phyloP scores from a whole-genome alignment of 2,797 vertebrate species.

The Poeciliopsis presidionis region DNA sequence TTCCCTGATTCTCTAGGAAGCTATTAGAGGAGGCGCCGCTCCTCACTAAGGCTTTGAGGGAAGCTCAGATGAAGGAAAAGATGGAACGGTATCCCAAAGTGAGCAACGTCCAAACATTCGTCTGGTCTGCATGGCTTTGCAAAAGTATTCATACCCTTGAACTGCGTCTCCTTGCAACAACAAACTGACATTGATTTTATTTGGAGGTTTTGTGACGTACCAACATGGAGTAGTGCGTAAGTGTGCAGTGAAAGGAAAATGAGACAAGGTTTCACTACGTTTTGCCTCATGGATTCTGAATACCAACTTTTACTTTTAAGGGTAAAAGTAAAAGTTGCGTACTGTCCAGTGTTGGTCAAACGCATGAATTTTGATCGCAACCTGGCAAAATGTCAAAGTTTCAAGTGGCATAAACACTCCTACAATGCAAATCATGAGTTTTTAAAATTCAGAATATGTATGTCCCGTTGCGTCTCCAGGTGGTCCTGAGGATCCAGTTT shows the following conservation, averaged over 20 bases:
- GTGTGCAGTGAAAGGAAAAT: background rate
- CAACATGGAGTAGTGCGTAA: background rate
- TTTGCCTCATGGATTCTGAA: no score
- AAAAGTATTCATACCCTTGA: background rate
- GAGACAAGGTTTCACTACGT: background rate
- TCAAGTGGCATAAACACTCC: background rate
- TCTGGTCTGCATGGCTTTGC: background rate
- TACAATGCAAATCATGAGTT: background rate
- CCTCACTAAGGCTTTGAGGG: conserved; percentile 87
- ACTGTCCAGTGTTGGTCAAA: background rate
- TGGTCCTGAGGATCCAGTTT: conserved; percentile 91
- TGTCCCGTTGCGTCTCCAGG: conserved; percentile 76
- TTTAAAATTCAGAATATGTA: background rate
- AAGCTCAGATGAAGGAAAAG: conserved; percentile 88
- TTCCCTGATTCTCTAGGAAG: conserved; percentile 76
- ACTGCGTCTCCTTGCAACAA: background rate
- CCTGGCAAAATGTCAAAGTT: background rate
- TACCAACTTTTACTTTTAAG: no score
- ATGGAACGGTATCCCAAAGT: conserved; percentile 93
- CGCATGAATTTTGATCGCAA: background rate
- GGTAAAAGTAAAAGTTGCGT: background rate
- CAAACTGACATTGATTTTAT: background rate
- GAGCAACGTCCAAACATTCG: conserved; percentile 21
- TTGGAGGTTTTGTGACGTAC: background rate
- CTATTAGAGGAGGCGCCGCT: conserved; percentile 90